A percentile compares a stretch with the other conserved stretches of the same genome.
phyloP scores from a whole-genome alignment of 2,113 vertebrate genomes.

The Sterna hirundo region DNA sequence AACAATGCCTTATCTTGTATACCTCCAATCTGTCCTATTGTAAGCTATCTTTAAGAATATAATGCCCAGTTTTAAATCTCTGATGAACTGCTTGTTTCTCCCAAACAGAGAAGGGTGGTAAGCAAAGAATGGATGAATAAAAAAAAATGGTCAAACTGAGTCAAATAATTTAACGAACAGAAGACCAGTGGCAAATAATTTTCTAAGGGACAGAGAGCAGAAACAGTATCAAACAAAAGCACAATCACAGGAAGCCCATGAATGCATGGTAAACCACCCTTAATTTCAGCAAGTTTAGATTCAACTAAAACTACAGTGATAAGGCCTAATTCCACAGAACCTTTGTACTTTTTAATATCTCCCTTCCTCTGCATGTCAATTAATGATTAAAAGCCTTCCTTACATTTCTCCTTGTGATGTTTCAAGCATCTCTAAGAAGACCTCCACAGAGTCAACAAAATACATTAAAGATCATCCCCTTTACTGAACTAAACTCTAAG shows the following conservation, averaged over 20 bases:
- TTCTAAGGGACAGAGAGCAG: not conserved
- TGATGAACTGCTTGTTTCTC: not conserved
- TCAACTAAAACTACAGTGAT: not conserved
- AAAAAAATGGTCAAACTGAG: not conserved
- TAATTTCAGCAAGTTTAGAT: not conserved
- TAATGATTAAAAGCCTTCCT: not conserved
- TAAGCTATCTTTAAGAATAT: not conserved
- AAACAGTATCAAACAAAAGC: not conserved
- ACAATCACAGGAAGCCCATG: not conserved
- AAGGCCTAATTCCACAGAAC: not conserved
- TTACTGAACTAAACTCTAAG: not conserved
- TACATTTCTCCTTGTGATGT: not conserved
- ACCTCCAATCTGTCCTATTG: not conserved
- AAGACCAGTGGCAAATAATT: not conserved
- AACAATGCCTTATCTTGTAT: not conserved
- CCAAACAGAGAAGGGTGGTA: not conserved
- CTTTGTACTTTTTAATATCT: not conserved
- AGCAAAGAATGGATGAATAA: not conserved
- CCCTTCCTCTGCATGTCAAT: not conserved
- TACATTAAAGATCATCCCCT: not conserved
- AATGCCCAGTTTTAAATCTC: not conserved
- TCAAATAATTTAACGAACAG: not conserved
- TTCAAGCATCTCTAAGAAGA: not conserved
- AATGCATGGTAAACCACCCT: not conserved
- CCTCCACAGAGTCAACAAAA: not conserved